Percentiles rank a stretch among this genome's conserved stretches.
These are phyloP conservation scores for Psittacara wagleri DNA, from an alignment of 2,113 vertebrate species.

Conservation along the genomic window DNA sequence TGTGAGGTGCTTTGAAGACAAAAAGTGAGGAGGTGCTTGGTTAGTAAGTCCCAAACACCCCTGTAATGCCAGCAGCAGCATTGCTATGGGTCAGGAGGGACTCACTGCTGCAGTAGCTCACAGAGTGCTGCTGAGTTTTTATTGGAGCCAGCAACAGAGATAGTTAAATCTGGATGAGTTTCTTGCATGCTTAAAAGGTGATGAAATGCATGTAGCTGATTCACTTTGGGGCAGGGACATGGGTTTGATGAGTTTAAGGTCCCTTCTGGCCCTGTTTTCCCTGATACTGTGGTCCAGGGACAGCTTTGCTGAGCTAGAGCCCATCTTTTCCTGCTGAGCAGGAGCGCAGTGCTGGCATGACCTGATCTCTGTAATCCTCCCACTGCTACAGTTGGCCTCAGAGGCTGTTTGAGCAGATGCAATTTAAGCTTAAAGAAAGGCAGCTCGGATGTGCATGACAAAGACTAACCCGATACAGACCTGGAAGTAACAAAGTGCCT, in stretches of 20 bases:
- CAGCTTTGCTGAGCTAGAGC: not conserved
- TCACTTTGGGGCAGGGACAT: not conserved
- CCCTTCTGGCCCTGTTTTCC: not conserved
- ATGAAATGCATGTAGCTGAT: not conserved
- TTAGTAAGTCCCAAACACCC: not conserved
- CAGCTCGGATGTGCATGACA: slow-evolving; percentile 24
- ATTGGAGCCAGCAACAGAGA: not conserved
- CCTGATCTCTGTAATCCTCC: not conserved
- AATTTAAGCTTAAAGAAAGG: not conserved
- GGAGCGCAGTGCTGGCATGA: not conserved
- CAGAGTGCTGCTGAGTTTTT: not conserved
- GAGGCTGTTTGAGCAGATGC: not conserved
- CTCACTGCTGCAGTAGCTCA: not conserved
- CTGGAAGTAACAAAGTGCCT: slow-evolving; percentile 54
- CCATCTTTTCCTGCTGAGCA: not conserved
- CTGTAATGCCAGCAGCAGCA: not conserved
- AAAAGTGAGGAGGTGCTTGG: not conserved
- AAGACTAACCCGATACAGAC: slow-evolving; percentile 14
- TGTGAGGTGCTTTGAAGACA: slow-evolving; percentile 32
- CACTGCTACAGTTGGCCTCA: not conserved
- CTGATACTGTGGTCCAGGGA: not conserved
- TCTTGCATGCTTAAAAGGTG: not conserved
- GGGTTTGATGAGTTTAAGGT: not conserved
- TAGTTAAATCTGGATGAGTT: not conserved
- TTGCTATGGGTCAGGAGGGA: not conserved